phyloP scores from a whole-genome alignment of 2,113 vertebrate genomes.

The Mormyrus lacerda region DNA sequence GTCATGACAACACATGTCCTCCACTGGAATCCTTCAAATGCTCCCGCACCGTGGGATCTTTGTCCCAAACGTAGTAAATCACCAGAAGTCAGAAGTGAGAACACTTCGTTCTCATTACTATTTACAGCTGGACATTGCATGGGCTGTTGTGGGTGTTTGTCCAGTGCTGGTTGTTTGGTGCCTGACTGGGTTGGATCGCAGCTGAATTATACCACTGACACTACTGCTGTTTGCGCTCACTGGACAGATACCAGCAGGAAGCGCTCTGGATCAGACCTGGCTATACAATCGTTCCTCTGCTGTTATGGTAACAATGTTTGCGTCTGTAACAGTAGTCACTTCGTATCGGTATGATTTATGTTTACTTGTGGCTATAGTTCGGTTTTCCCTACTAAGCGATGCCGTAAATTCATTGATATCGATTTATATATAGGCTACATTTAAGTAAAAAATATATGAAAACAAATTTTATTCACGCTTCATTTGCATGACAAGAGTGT shows the following conservation, averaged over 20 bases:
- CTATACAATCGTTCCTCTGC: background rate
- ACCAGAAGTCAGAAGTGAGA: background rate
- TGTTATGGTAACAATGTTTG: background rate
- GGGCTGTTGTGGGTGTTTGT: background rate
- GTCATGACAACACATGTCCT: constrained; percentile 8
- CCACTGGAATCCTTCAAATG: background rate
- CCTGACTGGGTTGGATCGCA: background rate
- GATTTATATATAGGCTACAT: background rate
- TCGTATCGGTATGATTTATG: background rate
- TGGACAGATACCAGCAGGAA: background rate
- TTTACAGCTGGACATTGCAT: background rate
- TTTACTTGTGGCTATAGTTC: background rate
- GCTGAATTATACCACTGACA: background rate
- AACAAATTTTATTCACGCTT: background rate
- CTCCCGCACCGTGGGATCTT: background rate
- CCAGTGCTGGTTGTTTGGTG: background rate
- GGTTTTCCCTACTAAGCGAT: background rate
- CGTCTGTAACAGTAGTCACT: background rate
- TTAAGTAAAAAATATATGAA: background rate
- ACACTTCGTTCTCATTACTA: background rate
- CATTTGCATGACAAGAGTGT: background rate
- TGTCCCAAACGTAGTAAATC: background rate
- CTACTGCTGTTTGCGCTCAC: background rate
- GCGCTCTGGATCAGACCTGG: background rate
- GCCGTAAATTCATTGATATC: background rate